These are phyloP conservation scores for Ctenopoma multispine DNA, from an alignment of 2,797 vertebrate genomes.

Conservation along the genomic window DNA sequence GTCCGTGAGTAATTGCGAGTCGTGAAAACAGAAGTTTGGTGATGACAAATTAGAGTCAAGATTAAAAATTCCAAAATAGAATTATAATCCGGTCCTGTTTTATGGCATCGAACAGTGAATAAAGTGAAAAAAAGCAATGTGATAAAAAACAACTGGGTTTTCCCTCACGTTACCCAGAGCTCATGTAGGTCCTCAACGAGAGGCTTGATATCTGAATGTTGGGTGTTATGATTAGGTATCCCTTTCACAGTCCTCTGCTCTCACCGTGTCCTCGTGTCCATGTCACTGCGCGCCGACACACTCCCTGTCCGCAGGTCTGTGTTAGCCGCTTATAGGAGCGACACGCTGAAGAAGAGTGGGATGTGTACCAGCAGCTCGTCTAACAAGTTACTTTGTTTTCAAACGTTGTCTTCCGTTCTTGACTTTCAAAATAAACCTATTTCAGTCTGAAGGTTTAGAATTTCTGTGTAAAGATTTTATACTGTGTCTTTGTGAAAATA, in stretches of 20 bases:
- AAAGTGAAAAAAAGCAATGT: not conserved
- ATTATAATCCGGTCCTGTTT: constrained; percentile 13
- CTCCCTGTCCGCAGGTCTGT: constrained; percentile 87
- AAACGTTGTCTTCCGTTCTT: constrained; percentile 17
- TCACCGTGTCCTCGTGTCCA: constrained; percentile 24
- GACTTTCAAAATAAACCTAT: constrained; percentile 50
- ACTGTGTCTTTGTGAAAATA: no score
- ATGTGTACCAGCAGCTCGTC: constrained; percentile 75
- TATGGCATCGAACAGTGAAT: not conserved
- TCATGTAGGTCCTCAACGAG: not conserved
- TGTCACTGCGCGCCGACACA: constrained; percentile 76
- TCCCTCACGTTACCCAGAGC: constrained; percentile 4
- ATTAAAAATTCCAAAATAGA: constrained; percentile 25
- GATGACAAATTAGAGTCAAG: not conserved
- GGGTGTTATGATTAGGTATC: constrained; percentile 7
- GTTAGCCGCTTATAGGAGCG: constrained; percentile 85
- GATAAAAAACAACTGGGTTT: not conserved
- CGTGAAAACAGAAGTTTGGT: constrained; percentile 34
- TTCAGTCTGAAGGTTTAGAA: no score
- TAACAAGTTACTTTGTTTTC: not conserved
- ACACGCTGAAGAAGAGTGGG: constrained; percentile 86
- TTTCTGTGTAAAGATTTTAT: no score
- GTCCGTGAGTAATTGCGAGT: constrained; percentile 80
- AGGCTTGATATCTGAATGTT: not conserved
- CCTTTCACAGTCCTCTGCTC: constrained; percentile 11